Evolutionary conservation across 2,113 vertebrate genomes (phyloP).

Genomic region (Pardalotus punctatus): DNA sequence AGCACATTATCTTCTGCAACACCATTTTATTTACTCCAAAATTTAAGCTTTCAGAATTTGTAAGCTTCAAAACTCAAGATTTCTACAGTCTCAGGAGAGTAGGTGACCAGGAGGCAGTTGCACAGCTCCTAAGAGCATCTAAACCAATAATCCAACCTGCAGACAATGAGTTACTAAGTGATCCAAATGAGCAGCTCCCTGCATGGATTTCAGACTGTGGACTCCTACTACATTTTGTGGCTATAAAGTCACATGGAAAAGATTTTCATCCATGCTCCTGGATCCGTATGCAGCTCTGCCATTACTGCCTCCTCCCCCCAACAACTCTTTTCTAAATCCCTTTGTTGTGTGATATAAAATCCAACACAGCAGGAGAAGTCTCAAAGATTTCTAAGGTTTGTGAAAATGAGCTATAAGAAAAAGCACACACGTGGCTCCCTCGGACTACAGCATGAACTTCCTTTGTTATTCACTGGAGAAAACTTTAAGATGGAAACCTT

Average conservation of each 20-base stretch:
- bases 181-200: neutral
- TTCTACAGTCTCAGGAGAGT: neutral
- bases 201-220: neutral
- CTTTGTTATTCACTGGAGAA: neutral
- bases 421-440: neutral
- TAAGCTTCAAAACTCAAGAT: neutral
- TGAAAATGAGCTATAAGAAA: neutral
- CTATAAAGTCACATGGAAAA: neutral
- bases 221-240: neutral
- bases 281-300: neutral
- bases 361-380: neutral
- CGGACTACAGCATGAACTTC: neutral
- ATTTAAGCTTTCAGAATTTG: neutral
- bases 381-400: neutral
- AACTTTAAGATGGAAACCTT: neutral
- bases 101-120: neutral
- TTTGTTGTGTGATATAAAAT: neutral
- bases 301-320: neutral
- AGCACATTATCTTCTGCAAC: slow-evolving; percentile 20
- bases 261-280: neutral
- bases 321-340: neutral
- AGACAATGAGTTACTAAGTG: neutral
- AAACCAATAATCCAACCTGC: neutral
- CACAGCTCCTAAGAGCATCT: neutral
- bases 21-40: neutral